Conservation (phyloP, 1,140 invertebrate genomes). For the Aradophagus sp. region DNA sequence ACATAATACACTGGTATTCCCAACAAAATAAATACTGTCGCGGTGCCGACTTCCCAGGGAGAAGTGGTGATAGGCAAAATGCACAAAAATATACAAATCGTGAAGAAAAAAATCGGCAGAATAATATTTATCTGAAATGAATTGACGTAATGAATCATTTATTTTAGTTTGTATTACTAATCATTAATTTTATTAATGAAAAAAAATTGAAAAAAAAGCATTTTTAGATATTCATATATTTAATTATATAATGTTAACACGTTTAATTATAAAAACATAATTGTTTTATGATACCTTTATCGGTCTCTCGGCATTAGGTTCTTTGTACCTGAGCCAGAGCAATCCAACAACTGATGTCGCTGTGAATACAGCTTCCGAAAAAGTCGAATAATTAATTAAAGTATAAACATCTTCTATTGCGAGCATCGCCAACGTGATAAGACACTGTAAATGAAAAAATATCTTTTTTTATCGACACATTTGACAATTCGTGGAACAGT, state of each 20-base stretch:
- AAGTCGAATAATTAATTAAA: conserved; percentile 94
- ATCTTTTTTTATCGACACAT: too few species aligned
- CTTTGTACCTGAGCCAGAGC: conserved; percentile 87
- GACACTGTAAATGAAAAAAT: conserved; percentile 79
- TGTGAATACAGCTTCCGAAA: conserved; percentile 94
- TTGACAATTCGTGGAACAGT: too few species aligned
- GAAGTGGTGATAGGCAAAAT: conserved; percentile 82
- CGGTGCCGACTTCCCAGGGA: conserved; percentile 89
- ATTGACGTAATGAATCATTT: neutral
- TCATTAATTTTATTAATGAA: neutral
- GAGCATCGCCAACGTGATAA: conserved; percentile 86
- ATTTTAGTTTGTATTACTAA: too few species aligned
- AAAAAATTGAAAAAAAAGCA: neutral
- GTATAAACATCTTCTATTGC: conserved; percentile 88
- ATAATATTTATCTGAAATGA: conserved; percentile 77
- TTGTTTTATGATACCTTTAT: conserved; percentile 77
- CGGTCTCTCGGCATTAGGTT: conserved; percentile 80
- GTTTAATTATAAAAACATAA: neutral
- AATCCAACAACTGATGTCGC: conserved; percentile 89
- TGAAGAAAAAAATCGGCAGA: conserved; percentile 89
- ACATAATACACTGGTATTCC: conserved; percentile 93
- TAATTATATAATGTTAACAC: neutral
- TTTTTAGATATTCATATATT: neutral
- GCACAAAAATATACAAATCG: conserved; percentile 82
- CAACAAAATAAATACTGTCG: conserved; percentile 86